Base-by-base conservation (phyloP, 1,140 invertebrate species). In the Cydia strobilella region DNA sequence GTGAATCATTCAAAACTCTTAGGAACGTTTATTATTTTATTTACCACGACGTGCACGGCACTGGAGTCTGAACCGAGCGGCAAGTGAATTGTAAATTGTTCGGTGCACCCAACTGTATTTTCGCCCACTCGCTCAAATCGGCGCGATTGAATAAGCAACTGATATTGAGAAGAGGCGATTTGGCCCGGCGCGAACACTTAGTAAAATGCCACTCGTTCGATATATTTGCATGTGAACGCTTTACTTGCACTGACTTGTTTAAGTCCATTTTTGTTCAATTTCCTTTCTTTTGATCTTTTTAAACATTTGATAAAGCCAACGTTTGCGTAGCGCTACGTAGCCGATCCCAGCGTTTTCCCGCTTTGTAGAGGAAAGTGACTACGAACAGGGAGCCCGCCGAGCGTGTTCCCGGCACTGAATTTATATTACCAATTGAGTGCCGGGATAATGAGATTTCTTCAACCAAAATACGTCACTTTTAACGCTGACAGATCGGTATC, bases 141-240 rank as follows among this genome's bases (percentile, higher is more conserved):
- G 76, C 72, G 63, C 82, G 80, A 84, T 86, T 84, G 84, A 84
- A 86, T 86, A 86, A 86, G 83, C 84, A 86, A 82, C 83, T 85
- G 83, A 86, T 86, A 84, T 85, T 76, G 84, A 79, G 80, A 54
- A 45, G 77, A 51, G 77, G 15, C 51, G n/a, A 80, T 82, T 81
- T 79, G 79, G 79, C 78, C 76, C 75, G 73, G 25, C 62, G 62
- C 23, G 20, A 63, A 27, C 63, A 20, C 63, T 66, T 66, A 66
- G 63, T 13, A 15, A 48, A 48, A 48, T 48, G 12, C 15, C 45
- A 15, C 45, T 48, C 45, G 45, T 66, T n/a, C 45, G 4, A 48
- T n/a, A 66, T 20, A 66, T 31, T 62, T 66, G 15, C 27, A 66
- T 63, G 62, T 15, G 45, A 63, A 63, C 62, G 18, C 9, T 63